A percentile compares a stretch with the other conserved stretches of the same genome.
Evolutionary conservation across 2,888 invertebrate genomes (phyloP).

Genomic region (Elysia crispata): DNA sequence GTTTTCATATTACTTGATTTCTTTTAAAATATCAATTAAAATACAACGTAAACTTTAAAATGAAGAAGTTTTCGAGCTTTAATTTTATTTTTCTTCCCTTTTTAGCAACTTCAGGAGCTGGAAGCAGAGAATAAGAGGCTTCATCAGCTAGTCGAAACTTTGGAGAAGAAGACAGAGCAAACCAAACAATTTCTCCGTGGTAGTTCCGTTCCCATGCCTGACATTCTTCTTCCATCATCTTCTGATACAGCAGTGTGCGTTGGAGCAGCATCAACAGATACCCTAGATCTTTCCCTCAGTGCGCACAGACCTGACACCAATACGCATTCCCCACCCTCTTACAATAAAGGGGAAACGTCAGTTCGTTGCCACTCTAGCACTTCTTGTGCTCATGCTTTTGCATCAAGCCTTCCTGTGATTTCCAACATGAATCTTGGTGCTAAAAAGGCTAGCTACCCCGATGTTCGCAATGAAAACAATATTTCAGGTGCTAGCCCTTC

Average conservation of each 20-base stretch:
- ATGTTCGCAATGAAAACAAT: background rate
- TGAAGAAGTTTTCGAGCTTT: too few relatives aligned
- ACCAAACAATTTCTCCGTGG: constrained; percentile 38
- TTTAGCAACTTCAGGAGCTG: constrained; percentile 47
- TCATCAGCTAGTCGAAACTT: constrained; percentile 43
- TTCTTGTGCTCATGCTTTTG: background rate
- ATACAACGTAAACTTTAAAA: too few relatives aligned
- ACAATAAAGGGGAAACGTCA: too few relatives aligned
- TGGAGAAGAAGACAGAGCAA: constrained; percentile 47
- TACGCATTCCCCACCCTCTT: too few relatives aligned
- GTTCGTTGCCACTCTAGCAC: constrained; percentile 1
- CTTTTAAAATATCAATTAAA: too few relatives aligned
- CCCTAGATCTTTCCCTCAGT: background rate
- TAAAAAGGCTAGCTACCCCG: too few relatives aligned
- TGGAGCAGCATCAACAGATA: constrained; percentile 15
- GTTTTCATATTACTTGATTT: too few relatives aligned
- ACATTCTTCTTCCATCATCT: constrained; percentile 23
- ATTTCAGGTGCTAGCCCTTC: background rate
- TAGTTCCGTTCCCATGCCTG: constrained; percentile 13
- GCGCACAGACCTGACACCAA: background rate
- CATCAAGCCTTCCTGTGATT: too few relatives aligned
- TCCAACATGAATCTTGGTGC: too few relatives aligned
- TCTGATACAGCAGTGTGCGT: constrained; percentile 18
- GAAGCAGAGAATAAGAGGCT: constrained; percentile 50
- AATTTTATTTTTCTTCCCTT: constrained; percentile 9